Evolutionary conservation across 2,113 vertebrate genomes (phyloP).

Genomic region (Mystacornis crossleyi): DNA sequence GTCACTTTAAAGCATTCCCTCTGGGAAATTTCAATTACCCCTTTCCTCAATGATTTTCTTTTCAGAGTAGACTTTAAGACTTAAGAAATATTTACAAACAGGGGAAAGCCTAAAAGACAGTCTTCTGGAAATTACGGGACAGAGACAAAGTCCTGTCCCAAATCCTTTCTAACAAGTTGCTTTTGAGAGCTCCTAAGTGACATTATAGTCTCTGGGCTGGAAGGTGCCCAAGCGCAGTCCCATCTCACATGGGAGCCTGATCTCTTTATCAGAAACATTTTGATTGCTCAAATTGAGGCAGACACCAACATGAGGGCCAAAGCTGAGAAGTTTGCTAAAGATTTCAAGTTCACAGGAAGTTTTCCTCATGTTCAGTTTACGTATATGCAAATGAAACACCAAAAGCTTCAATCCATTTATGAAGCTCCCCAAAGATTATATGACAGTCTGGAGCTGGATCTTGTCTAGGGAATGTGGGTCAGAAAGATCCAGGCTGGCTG

Average conservation of each 20-base stretch:
- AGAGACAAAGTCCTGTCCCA: background rate
- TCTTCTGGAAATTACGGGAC: background rate
- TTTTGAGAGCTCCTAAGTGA: background rate
- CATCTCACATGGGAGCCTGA: background rate
- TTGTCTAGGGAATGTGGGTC: background rate
- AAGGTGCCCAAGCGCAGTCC: background rate
- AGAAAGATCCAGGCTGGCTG: background rate
- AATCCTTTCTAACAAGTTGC: background rate
- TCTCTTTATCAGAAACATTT: background rate
- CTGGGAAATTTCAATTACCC: background rate
- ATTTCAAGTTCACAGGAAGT: background rate
- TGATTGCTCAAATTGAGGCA: background rate
- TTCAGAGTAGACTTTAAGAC: background rate
- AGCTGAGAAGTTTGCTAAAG: background rate
- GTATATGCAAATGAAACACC: background rate
- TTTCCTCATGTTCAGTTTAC: background rate
- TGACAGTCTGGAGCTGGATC: background rate
- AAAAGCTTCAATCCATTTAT: background rate
- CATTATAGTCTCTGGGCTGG: background rate
- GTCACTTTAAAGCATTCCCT: background rate
- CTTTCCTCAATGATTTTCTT: constrained; percentile 11
- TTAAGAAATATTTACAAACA: background rate
- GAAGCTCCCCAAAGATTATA: background rate
- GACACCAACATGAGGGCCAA: background rate
- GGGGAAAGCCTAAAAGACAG: background rate